phyloP scores from a whole-genome alignment of 1,140 invertebrate genomes.

The Sycophila sp. region DNA sequence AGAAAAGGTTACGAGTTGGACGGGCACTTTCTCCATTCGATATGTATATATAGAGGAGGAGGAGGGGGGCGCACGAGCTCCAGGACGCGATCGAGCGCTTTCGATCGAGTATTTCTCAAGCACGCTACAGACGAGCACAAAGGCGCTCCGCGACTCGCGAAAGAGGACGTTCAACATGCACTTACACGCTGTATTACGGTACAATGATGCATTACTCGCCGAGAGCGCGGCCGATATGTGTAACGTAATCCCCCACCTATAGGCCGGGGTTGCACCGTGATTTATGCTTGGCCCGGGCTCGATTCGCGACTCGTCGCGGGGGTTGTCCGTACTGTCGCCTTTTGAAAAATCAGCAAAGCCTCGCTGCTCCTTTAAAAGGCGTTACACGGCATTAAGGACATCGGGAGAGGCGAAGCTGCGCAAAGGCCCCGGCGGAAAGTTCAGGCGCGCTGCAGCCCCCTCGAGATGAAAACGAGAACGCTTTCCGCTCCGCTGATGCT shows the following conservation, averaged over 20 bases:
- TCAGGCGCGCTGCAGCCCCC: too few species aligned
- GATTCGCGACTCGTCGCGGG: too few species aligned
- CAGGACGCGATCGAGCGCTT: too few species aligned
- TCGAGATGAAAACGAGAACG: slow-evolving; percentile 8
- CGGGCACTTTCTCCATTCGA: background rate
- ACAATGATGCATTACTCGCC: slow-evolving; percentile 38
- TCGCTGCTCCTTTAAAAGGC: background rate
- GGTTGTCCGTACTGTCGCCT: too few species aligned
- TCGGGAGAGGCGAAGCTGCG: too few species aligned
- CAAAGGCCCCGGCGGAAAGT: background rate
- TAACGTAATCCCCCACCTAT: slow-evolving; percentile 32
- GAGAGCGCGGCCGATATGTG: too few species aligned
- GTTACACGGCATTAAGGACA: background rate
- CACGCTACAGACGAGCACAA: background rate
- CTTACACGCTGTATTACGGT: slow-evolving; percentile 41
- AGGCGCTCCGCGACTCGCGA: background rate
- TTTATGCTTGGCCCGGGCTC: slow-evolving; percentile 24
- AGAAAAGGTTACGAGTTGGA: background rate
- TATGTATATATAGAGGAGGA: background rate
- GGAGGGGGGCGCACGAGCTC: background rate
- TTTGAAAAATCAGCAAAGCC: too few species aligned
- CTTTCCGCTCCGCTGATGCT: background rate
- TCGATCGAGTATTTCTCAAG: too few species aligned
- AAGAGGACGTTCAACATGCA: slow-evolving; percentile 37
- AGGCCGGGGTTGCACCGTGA: slow-evolving; percentile 15